phyloP scores from a whole-genome alignment of 2,113 vertebrate genomes.

The Scophthalmus maximus region DNA sequence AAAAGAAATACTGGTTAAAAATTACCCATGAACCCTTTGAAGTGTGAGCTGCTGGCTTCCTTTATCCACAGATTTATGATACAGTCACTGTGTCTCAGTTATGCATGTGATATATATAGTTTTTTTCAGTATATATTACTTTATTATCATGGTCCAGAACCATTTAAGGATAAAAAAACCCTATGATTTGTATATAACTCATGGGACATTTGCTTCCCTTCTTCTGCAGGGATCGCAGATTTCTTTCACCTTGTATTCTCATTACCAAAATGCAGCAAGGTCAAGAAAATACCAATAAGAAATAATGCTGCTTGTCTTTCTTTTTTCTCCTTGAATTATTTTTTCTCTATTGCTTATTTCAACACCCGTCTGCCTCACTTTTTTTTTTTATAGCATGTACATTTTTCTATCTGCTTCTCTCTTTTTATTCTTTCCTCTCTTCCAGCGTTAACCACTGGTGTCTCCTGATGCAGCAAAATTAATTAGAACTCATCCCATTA shows the following conservation, averaged over 20 bases:
- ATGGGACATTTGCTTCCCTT: background rate
- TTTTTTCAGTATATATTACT: background rate
- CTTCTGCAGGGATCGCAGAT: background rate
- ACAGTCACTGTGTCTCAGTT: too few species aligned
- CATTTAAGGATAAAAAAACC: too few species aligned
- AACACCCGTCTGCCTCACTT: too few species aligned
- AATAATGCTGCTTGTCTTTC: background rate
- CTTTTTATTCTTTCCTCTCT: background rate
- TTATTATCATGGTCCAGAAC: too few species aligned
- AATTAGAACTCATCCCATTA: conserved; percentile 76
- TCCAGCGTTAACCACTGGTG: conserved; percentile 4
- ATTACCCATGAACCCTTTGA: too few species aligned
- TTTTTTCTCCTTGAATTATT: background rate
- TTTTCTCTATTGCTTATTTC: background rate
- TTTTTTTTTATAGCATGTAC: too few species aligned
- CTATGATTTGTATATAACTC: too few species aligned
- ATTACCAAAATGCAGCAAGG: background rate
- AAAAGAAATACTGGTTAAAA: background rate
- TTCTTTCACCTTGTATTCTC: background rate
- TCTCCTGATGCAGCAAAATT: conserved; percentile 72
- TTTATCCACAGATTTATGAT: too few species aligned
- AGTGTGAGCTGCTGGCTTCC: too few species aligned
- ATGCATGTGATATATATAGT: background rate
- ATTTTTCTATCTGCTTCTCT: background rate
- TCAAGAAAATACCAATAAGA: conserved; percentile 1